Evolutionary conservation across 2,797 vertebrate species (phyloP), one percentile per base, ranked within the genome.

Genomic region (Oreochromis grahami): DNA sequence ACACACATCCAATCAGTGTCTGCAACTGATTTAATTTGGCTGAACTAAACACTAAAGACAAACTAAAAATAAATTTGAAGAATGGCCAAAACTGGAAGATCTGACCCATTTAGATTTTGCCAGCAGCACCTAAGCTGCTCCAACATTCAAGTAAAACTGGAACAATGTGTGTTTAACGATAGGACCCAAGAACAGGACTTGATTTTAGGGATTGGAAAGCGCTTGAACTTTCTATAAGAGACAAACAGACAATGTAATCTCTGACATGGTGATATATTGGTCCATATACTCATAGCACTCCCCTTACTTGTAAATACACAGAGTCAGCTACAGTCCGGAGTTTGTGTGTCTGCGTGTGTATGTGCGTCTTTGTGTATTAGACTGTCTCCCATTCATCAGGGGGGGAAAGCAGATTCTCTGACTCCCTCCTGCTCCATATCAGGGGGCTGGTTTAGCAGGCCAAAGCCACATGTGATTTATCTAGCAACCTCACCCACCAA

Each of bases 401-500:
- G 70, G 84, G 84, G 81, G 83, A 86, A 91, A 91, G 81, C 87
- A 86, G 89, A 94, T 91, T 92, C 89, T 86, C 92, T 72, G 79
- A 78, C 88, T 94, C 90, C 91, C 92, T 93, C 86, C 86, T 90
- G 92, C 90, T 94, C 84, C 81, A 76, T 90, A 89, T 93, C 89
- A 55, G 94, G 94, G 88, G 87, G 88, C 85, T 88, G 91, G 88
- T 86, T 90, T 84, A 88, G 89, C 78, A 84, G 91, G 89, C 91
- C 87, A 93, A 92, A 92, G 91, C 93, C 90, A 92, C 91, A 93
- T 94, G 89, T 94, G 93, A 96, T 96, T 95, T 93, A 96, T 95
- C 93, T 92, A 92, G 87, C 93, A 93, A 94, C 93, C 92, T 95
- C 94, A 96, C 91, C 89, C 90, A 95, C 88, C 89, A 96, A 94